These are phyloP conservation scores for Drosophila azteca DNA, from an alignment of 1,140 invertebrate genomes.

Conservation along the genomic window DNA sequence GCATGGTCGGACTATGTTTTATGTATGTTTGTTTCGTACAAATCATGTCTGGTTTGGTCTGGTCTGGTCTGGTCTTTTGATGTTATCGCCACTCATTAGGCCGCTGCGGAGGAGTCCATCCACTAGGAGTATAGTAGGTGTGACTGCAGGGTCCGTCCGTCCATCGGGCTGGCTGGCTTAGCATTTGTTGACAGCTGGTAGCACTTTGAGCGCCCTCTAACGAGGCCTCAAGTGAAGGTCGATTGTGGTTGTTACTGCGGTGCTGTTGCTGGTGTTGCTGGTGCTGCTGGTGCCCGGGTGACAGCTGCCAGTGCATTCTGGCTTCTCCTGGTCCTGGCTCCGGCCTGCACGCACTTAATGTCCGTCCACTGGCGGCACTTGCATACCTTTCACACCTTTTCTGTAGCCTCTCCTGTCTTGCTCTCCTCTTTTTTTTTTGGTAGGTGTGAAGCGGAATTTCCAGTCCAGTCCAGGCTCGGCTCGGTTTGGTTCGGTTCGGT, in stretches of 20 bases:
- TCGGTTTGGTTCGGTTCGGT: slow-evolving; percentile 18
- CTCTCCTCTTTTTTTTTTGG: slow-evolving; percentile 29
- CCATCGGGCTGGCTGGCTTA: slow-evolving; percentile 1
- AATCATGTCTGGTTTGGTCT: slow-evolving; percentile 75
- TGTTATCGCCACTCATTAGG: slow-evolving; percentile 75
- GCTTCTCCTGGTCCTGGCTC: no score
- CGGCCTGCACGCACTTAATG: slow-evolving; percentile 56
- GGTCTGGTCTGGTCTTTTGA: slow-evolving; percentile 63
- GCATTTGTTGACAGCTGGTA: slow-evolving; percentile 74
- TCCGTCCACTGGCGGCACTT: slow-evolving; percentile 11
- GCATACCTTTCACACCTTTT: slow-evolving; percentile 70
- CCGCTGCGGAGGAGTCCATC: slow-evolving; percentile 9
- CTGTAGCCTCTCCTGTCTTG: slow-evolving; percentile 22
- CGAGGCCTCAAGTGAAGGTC: slow-evolving; percentile 53
- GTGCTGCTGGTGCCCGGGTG: slow-evolving; percentile 19
- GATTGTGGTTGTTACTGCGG: slow-evolving; percentile 20
- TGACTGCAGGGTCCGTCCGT: slow-evolving; percentile 28
- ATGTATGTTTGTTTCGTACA: slow-evolving; percentile 38
- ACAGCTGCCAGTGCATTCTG: slow-evolving; percentile 51
- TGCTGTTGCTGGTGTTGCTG: background rate
- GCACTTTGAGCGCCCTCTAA: slow-evolving; percentile 61
- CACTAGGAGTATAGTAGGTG: slow-evolving; percentile 33
- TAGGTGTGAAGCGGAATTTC: slow-evolving; percentile 83
- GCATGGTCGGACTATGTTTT: slow-evolving; percentile 15
- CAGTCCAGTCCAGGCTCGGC: slow-evolving; percentile 62